Conservation (phyloP, 2,113 vertebrate species). For the Ia io region DNA sequence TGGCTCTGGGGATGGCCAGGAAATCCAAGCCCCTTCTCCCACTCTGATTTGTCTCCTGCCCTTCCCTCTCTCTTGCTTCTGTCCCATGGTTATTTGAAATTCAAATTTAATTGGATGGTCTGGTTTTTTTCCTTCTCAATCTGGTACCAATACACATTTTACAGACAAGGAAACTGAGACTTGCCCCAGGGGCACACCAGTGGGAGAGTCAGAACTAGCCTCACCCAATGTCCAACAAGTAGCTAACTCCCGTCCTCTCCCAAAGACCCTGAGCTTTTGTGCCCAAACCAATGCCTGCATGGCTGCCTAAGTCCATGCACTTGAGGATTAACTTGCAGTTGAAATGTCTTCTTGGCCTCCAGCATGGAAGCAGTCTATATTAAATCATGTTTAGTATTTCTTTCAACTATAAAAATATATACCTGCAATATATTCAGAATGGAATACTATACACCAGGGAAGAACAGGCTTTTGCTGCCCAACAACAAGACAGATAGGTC, state of each 20-base stretch:
- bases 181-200: not conserved
- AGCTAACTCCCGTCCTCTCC: not conserved
- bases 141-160: not conserved
- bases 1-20: not conserved
- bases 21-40: not conserved
- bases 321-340: not conserved
- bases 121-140: not conserved
- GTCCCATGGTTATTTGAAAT: not conserved
- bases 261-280: not conserved
- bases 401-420: not conserved
- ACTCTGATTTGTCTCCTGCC: not conserved
- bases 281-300: rapidly evolving
- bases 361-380: not conserved
- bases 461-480: not conserved
- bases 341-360: not conserved
- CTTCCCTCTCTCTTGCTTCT: not conserved
- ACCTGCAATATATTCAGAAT: not conserved
- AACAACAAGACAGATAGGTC: not conserved
- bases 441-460: not conserved
- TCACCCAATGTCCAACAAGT: rapidly evolving
- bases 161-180: not conserved
- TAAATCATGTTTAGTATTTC: not conserved
- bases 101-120: not conserved
- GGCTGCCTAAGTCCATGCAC: not conserved
- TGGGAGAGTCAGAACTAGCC: not conserved